Conservation (phyloP, 2,113 vertebrate species). For the Clarias magur region DNA sequence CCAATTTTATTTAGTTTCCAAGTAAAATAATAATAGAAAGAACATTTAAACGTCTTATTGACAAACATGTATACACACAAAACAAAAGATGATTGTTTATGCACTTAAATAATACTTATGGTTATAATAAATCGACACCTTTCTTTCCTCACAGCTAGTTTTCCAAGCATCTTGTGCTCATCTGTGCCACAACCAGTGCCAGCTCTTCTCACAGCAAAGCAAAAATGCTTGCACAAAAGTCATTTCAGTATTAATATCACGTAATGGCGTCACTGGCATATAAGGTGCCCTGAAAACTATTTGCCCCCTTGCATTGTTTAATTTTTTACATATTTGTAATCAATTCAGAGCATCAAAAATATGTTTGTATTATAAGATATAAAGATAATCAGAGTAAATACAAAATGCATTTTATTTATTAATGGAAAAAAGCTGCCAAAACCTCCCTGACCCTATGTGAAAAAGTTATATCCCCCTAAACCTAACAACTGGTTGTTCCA, state of each 20-base stretch:
- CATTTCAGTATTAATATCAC: neutral
- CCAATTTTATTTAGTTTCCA: constrained; percentile 35
- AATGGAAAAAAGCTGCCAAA: no score
- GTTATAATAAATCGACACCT: neutral
- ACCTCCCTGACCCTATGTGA: no score
- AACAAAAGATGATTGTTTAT: neutral
- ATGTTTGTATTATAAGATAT: no score
- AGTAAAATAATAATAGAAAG: constrained; percentile 1
- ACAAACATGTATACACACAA: neutral
- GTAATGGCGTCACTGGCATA: neutral
- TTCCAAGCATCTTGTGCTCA: neutral
- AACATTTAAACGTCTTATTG: constrained; percentile 25
- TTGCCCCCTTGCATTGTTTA: no score
- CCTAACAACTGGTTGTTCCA: no score
- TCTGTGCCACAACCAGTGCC: constrained; percentile 2
- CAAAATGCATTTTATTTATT: no score
- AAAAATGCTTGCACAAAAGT: neutral
- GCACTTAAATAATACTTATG: neutral
- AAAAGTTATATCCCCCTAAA: no score
- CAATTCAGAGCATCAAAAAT: no score
- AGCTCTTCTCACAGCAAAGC: neutral
- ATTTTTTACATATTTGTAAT: no score
- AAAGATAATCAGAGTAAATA: no score
- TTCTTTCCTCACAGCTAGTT: neutral
- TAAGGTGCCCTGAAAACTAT: no score